Percentiles rank a stretch among this genome's conserved stretches.
Conservation (phyloP, 1,140 invertebrate species). For the Drosophila cardini region DNA sequence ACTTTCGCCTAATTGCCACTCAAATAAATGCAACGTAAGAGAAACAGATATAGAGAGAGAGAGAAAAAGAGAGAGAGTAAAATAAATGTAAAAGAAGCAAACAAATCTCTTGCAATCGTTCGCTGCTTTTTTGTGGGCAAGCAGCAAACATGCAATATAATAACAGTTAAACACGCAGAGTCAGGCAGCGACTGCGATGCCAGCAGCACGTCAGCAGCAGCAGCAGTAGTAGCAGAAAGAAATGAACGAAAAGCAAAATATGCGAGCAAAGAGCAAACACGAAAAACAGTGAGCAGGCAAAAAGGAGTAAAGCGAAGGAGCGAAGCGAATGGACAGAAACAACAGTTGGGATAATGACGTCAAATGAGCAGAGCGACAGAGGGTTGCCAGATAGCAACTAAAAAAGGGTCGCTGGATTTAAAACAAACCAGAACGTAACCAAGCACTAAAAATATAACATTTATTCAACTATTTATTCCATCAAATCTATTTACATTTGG, state of each 20-base stretch:
- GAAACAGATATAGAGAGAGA: neutral
- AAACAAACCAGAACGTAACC: no score
- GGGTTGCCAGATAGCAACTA: constrained; percentile 1
- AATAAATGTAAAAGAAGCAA: neutral
- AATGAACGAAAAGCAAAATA: constrained; percentile 15
- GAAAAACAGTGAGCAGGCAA: neutral
- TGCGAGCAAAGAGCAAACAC: constrained; percentile 17
- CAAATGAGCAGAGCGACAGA: constrained; percentile 39
- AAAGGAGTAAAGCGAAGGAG: neutral
- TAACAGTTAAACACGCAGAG: constrained; percentile 50
- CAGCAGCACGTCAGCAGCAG: neutral
- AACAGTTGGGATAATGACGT: constrained; percentile 55
- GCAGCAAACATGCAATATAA: constrained; percentile 41
- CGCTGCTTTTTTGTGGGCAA: constrained; percentile 12
- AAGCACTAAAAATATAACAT: constrained; percentile 21
- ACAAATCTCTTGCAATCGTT: constrained; percentile 35
- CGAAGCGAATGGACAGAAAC: constrained; percentile 26
- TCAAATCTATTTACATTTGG: constrained; percentile 15
- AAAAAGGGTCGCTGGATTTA: constrained; percentile 1
- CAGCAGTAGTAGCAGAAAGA: neutral
- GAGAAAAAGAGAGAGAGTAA: neutral
- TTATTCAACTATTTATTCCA: constrained; percentile 32
- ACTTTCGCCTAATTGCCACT: constrained; percentile 50
- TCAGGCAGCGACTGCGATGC: neutral
- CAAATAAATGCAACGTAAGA: constrained; percentile 13